A percentile compares a stretch with the other conserved stretches of the same genome.
These are phyloP conservation scores for Dicrurus megarhynchus DNA, from an alignment of 2,113 vertebrate genomes.

Conservation along the genomic window DNA sequence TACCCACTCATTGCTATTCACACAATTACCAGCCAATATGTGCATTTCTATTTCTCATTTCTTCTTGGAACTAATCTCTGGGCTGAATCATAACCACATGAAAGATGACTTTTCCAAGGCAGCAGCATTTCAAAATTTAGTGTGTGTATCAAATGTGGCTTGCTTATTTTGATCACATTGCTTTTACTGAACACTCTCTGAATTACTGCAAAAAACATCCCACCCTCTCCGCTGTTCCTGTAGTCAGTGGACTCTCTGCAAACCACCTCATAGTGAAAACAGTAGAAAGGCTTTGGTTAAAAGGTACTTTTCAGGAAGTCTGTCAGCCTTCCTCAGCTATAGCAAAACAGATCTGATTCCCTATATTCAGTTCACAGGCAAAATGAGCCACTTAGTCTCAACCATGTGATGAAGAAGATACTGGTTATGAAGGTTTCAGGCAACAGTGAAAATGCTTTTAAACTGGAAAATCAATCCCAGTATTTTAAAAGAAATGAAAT, in stretches of 20 bases:
- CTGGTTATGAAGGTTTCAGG: neutral
- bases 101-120: slow-evolving; percentile 41
- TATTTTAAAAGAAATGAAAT: neutral
- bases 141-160: neutral
- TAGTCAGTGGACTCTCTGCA: neutral
- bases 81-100: slow-evolving; percentile 33
- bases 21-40: slow-evolving; percentile 19
- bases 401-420: neutral
- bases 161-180: neutral
- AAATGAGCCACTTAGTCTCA: neutral
- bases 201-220: neutral
- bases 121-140: slow-evolving; percentile 22
- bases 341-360: neutral
- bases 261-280: neutral
- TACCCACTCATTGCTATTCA: slow-evolving; percentile 30
- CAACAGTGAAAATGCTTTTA: neutral
- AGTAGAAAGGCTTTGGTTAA: neutral
- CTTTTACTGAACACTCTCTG: neutral
- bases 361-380: neutral
- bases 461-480: neutral
- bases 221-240: neutral
- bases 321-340: neutral
- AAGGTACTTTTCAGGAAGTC: neutral
- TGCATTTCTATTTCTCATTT: slow-evolving; percentile 34
- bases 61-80: slow-evolving; percentile 27